Evolutionary conservation across 64 coral and sea anemone species (phyloP), one percentile per base, ranked within the genome.

Genomic region (Catalaphyllia jardinei): DNA sequence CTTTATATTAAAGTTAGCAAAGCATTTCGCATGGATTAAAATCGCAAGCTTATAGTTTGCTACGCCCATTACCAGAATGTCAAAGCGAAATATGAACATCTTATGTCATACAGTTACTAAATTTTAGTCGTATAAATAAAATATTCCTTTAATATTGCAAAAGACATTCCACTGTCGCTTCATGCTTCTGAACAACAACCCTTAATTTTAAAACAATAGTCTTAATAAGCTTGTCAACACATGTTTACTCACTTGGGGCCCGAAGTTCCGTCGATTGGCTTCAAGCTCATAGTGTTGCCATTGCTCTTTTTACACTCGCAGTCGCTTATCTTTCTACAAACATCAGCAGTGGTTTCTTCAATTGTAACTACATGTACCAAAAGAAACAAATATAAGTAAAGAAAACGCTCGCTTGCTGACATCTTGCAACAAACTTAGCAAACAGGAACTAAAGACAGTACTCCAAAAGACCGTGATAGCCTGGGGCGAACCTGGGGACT

Each of bases 281-380:
- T 27, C 29, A 80, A 60, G 78, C 13, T 60, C 51, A 80, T 60
- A 3, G 0, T 16, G 17, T 80, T 55, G 24, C 51, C 78, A 80
- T 80, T 60, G 24, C 24, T 59, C 78, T 8, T 80, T 57, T 4
- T 14, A 31, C 78, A 80, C 6, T 46, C 52, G 24, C 78, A 80
- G 78, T 80, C 54, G 27, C 61, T 25, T 60, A 80, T 29, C 78
- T 80, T 80, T 11, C 0, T 59, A 80, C 78, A 80, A 24, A 7
- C 1, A 29, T n/a, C 7, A 1, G 39, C 11, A 77, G 31, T 77
- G 2, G 15, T 19, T 19, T 42, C 31, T 16, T 18, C 20, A 29
- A 55, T 52, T 57, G 50, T 54, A 5, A 42, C 65, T n/a, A 69
- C 65, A 65, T 65, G 33, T 35, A 39, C 29, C 24, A 42, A n/a